Conservation (phyloP, 2,797 vertebrate species). For the Cyprinella venusta region DNA sequence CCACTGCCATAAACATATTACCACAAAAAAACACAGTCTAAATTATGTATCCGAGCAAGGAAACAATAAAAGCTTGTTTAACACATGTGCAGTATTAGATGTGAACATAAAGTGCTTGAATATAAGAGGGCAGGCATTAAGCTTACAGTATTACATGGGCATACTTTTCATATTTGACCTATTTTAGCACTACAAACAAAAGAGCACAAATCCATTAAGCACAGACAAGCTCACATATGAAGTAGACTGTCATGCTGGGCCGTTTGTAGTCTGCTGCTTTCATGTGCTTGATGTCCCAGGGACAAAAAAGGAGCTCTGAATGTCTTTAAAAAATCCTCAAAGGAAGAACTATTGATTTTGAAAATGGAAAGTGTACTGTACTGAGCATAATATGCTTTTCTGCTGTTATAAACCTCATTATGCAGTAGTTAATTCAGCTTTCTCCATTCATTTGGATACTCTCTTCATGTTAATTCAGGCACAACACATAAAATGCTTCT, state of each 20-base stretch:
- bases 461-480: not conserved
- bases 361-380: not conserved
- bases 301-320: not conserved
- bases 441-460: not conserved
- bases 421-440: not conserved
- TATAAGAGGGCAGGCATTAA: slow-evolving; percentile 8
- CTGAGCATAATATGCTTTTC: not conserved
- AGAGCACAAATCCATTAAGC: slow-evolving; percentile 23
- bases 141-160: slow-evolving; percentile 26
- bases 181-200: slow-evolving; percentile 26
- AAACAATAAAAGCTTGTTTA: slow-evolving; percentile 14
- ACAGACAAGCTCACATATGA: slow-evolving; percentile 12
- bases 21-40: not conserved
- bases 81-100: slow-evolving; percentile 13
- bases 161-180: slow-evolving; percentile 38
- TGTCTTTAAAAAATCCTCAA: not conserved
- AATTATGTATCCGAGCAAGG: not conserved
- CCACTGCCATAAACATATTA: not conserved
- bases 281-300: slow-evolving; percentile 8
- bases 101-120: slow-evolving; percentile 18
- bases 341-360: slow-evolving; percentile 8
- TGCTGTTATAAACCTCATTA: not conserved
- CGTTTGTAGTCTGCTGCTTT: slow-evolving; percentile 7
- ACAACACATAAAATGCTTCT: not conserved
- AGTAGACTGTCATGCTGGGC: not conserved